Evolutionary conservation across 2,888 invertebrate genomes (phyloP).

Genomic region (Drosophila recens): DNA sequence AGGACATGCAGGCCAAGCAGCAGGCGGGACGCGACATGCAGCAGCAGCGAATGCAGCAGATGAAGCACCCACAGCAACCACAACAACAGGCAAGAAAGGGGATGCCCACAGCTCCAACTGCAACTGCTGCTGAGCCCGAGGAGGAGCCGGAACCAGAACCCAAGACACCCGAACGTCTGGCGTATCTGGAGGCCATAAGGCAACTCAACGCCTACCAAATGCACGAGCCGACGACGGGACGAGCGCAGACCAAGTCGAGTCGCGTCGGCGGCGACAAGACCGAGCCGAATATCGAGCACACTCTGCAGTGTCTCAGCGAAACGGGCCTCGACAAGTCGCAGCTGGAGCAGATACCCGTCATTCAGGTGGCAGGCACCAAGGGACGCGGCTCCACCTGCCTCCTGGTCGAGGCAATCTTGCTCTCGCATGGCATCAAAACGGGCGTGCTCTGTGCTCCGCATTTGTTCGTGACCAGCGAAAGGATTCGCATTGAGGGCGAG

Average conservation of each 20-base stretch:
- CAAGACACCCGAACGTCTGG: conserved; percentile 53
- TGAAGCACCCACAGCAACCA: not conserved
- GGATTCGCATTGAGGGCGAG: conserved; percentile 65
- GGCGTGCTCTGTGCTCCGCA: conserved; percentile 64
- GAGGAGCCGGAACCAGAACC: conserved; percentile 1
- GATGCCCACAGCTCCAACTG: not conserved
- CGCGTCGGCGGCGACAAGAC: not conserved
- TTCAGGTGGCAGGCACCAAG: conserved; percentile 67
- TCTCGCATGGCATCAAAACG: conserved; percentile 56
- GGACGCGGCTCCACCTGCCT: conserved; percentile 67
- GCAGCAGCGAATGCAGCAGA: conserved; percentile 42
- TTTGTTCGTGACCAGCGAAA: conserved; percentile 63
- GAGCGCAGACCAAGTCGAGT: conserved; percentile 37
- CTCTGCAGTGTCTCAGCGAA: conserved; percentile 51
- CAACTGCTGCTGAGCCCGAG: not conserved
- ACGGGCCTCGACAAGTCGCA: conserved; percentile 45
- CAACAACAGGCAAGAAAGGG: not conserved
- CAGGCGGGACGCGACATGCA: conserved; percentile 61
- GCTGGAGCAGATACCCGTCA: conserved; percentile 57
- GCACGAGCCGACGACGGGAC: conserved; percentile 43
- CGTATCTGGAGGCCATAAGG: conserved; percentile 53
- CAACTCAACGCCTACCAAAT: conserved; percentile 52
- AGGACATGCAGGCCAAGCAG: conserved; percentile 67
- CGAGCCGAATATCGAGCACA: conserved; percentile 59
- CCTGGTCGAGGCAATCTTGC: conserved; percentile 62